Evolutionary conservation across 2,113 vertebrate genomes (phyloP).

Genomic region (Cochlearius cochlearius): DNA sequence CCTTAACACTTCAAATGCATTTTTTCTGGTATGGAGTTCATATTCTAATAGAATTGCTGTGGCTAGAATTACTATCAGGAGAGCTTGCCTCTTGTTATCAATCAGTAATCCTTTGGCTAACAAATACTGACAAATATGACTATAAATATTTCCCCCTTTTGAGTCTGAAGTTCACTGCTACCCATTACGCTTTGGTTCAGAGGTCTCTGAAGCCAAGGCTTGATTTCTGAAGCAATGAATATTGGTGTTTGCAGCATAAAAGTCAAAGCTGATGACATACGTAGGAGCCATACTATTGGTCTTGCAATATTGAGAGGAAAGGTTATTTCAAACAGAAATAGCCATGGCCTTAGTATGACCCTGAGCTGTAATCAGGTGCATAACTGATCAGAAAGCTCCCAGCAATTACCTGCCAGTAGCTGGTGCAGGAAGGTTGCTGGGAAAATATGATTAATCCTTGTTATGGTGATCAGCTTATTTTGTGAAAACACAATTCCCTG

Average conservation of each 20-base stretch:
- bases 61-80: background rate
- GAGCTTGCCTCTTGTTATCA: background rate
- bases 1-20: background rate
- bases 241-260: background rate
- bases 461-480: background rate
- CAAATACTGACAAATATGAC: background rate
- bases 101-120: background rate
- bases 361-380: background rate
- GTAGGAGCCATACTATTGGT: background rate
- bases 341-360: background rate
- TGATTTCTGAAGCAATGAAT: constrained; percentile 23
- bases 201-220: background rate
- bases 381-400: background rate
- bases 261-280: background rate
- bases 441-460: background rate
- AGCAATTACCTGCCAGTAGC: background rate
- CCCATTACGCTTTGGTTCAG: background rate
- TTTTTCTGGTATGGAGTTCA: background rate
- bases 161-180: background rate
- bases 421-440: background rate
- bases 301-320: background rate
- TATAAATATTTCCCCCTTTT: background rate
- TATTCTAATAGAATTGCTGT: background rate
- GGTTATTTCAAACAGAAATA: constrained; percentile 9
- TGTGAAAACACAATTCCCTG: background rate